phyloP scores from a whole-genome alignment of 1,140 invertebrate species.

The Littorina saxatilis region DNA sequence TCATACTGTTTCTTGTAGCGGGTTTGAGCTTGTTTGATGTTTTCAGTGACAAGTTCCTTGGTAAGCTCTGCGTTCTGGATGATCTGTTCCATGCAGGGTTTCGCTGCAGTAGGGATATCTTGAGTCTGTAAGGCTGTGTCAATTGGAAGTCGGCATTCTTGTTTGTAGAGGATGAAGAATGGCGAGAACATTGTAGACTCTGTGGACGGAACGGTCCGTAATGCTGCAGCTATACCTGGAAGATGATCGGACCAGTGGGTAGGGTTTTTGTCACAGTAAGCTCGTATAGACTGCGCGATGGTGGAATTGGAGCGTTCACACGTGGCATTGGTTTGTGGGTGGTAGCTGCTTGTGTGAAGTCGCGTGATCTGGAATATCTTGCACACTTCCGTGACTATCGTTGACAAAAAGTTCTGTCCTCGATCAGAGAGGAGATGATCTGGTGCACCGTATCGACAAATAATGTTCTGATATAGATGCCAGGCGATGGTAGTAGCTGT shows the following conservation, averaged over 20 bases:
- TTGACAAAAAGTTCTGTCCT: constrained; percentile 19
- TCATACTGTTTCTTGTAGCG: not conserved
- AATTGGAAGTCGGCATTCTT: not conserved
- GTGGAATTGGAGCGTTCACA: not conserved
- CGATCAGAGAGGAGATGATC: not conserved
- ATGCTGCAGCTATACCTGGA: not conserved
- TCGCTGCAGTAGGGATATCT: not conserved
- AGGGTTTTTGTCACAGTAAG: not conserved
- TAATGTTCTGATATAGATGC: not conserved
- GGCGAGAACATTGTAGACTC: not conserved
- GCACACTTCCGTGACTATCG: not conserved
- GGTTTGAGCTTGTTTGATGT: not conserved
- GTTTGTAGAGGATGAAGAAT: constrained; percentile 11
- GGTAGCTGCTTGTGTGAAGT: constrained; percentile 3
- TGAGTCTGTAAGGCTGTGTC: not conserved
- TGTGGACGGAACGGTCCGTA: not conserved
- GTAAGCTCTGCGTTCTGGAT: not conserved
- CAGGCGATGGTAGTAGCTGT: not conserved
- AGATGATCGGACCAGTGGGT: not conserved
- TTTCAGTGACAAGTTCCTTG: not conserved
- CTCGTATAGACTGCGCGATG: not conserved
- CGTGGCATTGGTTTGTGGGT: not conserved
- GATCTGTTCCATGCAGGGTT: not conserved
- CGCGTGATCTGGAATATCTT: constrained; percentile 15
- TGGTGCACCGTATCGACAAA: constrained; percentile 17